These are phyloP conservation scores for Drosophila paranaensis DNA, from an alignment of 2,888 invertebrate species.

Conservation along the genomic window DNA sequence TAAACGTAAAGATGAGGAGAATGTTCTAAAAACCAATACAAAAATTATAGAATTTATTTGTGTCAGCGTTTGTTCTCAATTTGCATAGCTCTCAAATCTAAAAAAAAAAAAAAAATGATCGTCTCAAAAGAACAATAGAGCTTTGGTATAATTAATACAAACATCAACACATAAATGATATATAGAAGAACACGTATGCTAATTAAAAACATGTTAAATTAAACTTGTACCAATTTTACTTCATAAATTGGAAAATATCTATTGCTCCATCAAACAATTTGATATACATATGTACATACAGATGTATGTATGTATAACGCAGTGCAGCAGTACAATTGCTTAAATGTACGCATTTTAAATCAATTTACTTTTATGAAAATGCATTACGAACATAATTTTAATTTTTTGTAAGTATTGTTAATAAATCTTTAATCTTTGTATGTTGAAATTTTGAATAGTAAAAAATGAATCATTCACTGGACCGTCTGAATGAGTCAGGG, in stretches of 20 bases:
- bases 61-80: conserved; percentile 1
- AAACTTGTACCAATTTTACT: conserved; percentile 16
- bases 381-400: conserved; percentile 35
- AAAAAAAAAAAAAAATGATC: too few relatives aligned
- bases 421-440: conserved; percentile 42
- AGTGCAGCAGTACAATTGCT: conserved; percentile 13
- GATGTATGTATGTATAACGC: conserved; percentile 14
- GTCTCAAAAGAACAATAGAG: background rate
- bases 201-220: background rate
- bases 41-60: too few relatives aligned
- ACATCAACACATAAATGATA: background rate
- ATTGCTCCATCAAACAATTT: conserved; percentile 35
- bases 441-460: conserved; percentile 41
- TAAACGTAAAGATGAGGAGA: background rate
- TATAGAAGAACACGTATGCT: background rate
- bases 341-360: conserved; percentile 30
- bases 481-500: background rate
- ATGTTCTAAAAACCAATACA: background rate
- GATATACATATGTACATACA: background rate
- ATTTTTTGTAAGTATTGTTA: conserved; percentile 45
- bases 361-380: conserved; percentile 22
- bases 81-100: conserved; percentile 7
- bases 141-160: background rate
- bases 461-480: conserved; percentile 24
- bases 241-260: conserved; percentile 19